A percentile compares a stretch with the other conserved stretches of the same genome.
These are phyloP conservation scores for Thera britannica DNA, from an alignment of 2,888 invertebrate species.

Conservation along the genomic window DNA sequence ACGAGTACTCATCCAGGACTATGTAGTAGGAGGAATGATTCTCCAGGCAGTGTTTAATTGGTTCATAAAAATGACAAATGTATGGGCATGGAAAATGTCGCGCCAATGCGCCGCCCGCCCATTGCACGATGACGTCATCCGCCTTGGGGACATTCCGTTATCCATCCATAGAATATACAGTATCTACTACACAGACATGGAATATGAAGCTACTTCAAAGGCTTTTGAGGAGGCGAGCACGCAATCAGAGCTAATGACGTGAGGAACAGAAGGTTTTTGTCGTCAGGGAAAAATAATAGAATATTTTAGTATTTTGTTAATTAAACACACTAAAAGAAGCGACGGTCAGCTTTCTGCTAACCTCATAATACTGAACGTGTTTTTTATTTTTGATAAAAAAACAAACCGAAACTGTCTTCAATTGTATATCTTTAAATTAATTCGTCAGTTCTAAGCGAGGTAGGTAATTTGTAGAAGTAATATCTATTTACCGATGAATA, in stretches of 20 bases:
- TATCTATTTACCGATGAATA: background rate
- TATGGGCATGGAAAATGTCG: slow-evolving; percentile 36
- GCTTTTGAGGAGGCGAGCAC: slow-evolving; percentile 12
- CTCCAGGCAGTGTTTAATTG: slow-evolving; percentile 2
- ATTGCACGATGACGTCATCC: slow-evolving; percentile 61
- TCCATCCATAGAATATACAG: background rate
- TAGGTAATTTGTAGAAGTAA: background rate
- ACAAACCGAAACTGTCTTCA: background rate
- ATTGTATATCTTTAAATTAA: background rate
- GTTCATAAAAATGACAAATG: slow-evolving; percentile 8
- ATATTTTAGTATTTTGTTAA: background rate
- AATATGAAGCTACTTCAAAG: background rate
- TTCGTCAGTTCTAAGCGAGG: background rate
- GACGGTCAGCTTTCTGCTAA: too few species aligned
- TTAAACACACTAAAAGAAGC: too few species aligned
- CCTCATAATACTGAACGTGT: too few species aligned
- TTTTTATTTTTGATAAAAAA: too few species aligned
- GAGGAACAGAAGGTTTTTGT: background rate
- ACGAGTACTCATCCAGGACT: too few species aligned
- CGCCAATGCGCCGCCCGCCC: slow-evolving; percentile 53
- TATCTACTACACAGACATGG: background rate
- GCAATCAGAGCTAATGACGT: slow-evolving; percentile 19
- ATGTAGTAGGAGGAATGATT: background rate
- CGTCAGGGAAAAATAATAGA: background rate
- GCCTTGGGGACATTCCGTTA: slow-evolving; percentile 32